These are phyloP conservation scores for Diabrotica balteata DNA, from an alignment of 2,888 invertebrate species.

Conservation along the genomic window DNA sequence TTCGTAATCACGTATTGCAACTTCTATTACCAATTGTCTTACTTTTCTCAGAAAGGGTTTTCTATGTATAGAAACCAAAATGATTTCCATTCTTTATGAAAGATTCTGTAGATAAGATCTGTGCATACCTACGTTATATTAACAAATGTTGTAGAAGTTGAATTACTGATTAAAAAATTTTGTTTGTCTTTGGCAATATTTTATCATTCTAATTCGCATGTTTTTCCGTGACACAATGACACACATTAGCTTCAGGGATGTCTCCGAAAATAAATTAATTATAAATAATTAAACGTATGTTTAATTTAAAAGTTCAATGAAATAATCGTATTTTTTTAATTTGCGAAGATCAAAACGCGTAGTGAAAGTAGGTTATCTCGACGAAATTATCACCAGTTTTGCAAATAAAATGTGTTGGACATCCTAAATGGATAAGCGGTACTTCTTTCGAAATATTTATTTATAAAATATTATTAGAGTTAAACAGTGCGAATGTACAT, in stretches of 20 bases:
- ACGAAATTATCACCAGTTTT: conserved; percentile 8
- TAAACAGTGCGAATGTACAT: not conserved
- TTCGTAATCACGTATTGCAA: too few relatives aligned
- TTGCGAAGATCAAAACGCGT: not conserved
- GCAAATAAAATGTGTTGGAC: not conserved
- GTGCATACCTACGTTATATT: too few relatives aligned
- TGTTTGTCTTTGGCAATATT: too few relatives aligned
- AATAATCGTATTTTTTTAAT: conserved; percentile 8
- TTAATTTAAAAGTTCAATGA: conserved; percentile 8
- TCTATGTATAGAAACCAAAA: too few relatives aligned
- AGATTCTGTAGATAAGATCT: too few relatives aligned
- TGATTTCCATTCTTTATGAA: too few relatives aligned
- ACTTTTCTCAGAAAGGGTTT: too few relatives aligned
- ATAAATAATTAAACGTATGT: not conserved
- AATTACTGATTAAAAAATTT: too few relatives aligned
- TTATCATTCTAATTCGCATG: too few relatives aligned
- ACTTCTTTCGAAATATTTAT: conserved; percentile 2
- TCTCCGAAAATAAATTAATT: conserved; percentile 5
- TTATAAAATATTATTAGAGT: not conserved
- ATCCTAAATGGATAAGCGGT: conserved; percentile 8
- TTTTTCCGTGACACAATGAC: not conserved
- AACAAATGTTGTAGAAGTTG: too few relatives aligned
- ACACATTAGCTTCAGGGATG: conserved; percentile 2
- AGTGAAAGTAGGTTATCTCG: conserved; percentile 12
- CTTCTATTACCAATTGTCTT: too few relatives aligned